phyloP scores from a whole-genome alignment of 2,888 invertebrate genomes.

The Tethea ocularis region DNA sequence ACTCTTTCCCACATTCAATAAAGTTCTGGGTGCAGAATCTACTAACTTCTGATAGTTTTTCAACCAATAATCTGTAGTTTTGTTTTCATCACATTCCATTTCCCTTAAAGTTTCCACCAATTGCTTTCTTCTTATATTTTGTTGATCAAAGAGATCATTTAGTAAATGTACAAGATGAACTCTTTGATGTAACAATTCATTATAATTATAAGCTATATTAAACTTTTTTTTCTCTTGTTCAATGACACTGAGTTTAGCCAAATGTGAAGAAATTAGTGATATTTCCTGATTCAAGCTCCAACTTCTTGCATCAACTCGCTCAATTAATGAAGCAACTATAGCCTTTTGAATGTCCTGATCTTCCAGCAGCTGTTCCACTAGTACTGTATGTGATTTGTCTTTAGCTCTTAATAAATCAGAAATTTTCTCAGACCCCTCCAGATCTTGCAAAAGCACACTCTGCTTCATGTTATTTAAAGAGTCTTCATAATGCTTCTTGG shows the following conservation, averaged over 20 bases:
- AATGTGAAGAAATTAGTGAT: conserved; percentile 87
- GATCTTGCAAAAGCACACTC: conserved; percentile 83
- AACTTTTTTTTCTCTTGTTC: conserved; percentile 89
- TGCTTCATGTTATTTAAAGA: conserved; percentile 86
- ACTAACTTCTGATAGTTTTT: conserved; percentile 92
- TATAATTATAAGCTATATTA: conserved; percentile 87
- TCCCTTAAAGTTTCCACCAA: conserved; percentile 87
- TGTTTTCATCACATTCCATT: conserved; percentile 86
- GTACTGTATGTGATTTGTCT: conserved; percentile 84
- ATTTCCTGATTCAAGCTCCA: conserved; percentile 92
- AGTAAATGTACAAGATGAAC: conserved; percentile 86
- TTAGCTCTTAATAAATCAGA: conserved; percentile 84
- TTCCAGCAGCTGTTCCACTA: conserved; percentile 85
- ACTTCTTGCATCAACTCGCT: conserved; percentile 88
- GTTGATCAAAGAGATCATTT: conserved; percentile 87
- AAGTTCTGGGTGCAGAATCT: conserved; percentile 88
- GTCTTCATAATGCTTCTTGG: conserved; percentile 86
- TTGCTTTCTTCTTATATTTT: conserved; percentile 86
- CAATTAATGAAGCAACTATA: conserved; percentile 87
- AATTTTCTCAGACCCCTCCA: conserved; percentile 85
- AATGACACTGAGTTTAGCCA: conserved; percentile 88
- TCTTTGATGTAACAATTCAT: conserved; percentile 87
- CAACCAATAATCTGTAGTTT: conserved; percentile 87
- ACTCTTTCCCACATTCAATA: conserved; percentile 84
- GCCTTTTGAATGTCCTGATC: conserved; percentile 89